A percentile compares a stretch with the other conserved stretches of the same genome.
Evolutionary conservation across 2,888 invertebrate genomes (phyloP).

Genomic region (Rhogogaster chlorosoma): DNA sequence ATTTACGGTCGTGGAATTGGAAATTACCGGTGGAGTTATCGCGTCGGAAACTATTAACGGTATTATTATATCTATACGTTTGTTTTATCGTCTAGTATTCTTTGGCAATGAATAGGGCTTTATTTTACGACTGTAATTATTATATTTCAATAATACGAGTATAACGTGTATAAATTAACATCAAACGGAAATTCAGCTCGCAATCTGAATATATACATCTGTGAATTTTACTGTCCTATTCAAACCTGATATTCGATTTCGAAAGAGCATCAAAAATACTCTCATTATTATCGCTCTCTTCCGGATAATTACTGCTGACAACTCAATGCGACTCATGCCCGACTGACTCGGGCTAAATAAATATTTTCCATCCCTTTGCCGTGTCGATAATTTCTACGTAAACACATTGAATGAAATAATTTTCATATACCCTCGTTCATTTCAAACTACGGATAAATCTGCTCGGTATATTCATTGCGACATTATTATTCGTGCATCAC

Average conservation of each 20-base stretch:
- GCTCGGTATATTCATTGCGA: background rate
- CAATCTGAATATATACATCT: background rate
- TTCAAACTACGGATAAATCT: background rate
- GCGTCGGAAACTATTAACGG: conserved; percentile 16
- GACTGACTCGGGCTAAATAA: background rate
- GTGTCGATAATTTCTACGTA: background rate
- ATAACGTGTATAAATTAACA: background rate
- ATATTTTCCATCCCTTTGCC: background rate
- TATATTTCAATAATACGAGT: conserved; percentile 4
- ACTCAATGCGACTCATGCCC: no score
- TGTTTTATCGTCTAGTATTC: background rate
- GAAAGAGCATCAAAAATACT: background rate
- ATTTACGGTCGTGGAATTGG: background rate
- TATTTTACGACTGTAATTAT: conserved; percentile 12
- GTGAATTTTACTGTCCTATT: background rate
- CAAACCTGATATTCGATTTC: background rate
- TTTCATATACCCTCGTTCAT: background rate
- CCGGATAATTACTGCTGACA: background rate
- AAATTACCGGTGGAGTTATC: conserved; percentile 7
- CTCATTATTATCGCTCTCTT: background rate
- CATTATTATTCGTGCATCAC: background rate
- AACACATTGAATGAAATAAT: background rate
- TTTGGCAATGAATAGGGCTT: background rate
- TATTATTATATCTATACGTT: background rate
- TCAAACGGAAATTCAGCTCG: conserved; percentile 14